Percentiles rank a stretch among this genome's conserved stretches.
Conservation (phyloP, 1,140 invertebrate genomes). For the Zaprionus tsacasi region DNA sequence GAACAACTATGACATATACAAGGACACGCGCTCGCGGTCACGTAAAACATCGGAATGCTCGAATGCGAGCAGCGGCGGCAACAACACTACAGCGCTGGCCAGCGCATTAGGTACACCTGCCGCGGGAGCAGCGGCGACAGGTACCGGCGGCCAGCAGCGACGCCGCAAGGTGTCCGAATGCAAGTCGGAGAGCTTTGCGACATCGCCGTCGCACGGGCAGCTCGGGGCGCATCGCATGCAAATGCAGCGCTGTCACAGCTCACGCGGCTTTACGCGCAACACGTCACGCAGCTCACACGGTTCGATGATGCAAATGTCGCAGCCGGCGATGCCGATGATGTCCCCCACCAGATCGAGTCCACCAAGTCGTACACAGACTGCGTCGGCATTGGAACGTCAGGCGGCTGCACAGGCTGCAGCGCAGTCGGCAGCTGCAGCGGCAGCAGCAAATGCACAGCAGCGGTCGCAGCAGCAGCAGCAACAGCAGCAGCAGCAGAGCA, state of each 20-base stretch:
- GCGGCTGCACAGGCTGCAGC: constrained; percentile 85
- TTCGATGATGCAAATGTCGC: constrained; percentile 87
- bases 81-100: constrained; percentile 73
- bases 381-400: constrained; percentile 67
- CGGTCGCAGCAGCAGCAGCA: constrained; percentile 85
- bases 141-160: constrained; percentile 76
- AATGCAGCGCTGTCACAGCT: constrained; percentile 77
- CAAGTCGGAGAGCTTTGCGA: constrained; percentile 90
- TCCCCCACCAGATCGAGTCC: constrained; percentile 86
- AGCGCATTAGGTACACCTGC: constrained; percentile 61
- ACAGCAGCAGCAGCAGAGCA: constrained; percentile 63
- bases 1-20: constrained; percentile 96
- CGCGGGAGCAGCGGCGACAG: constrained; percentile 71
- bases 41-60: constrained; percentile 90
- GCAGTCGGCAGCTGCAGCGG: constrained; percentile 83
- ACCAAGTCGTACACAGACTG: constrained; percentile 63
- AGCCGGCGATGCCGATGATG: constrained; percentile 85
- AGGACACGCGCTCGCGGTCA: constrained; percentile 88
- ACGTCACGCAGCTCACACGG: constrained; percentile 86
- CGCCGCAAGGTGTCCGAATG: constrained; percentile 92
- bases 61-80: constrained; percentile 73
- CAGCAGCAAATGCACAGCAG: constrained; percentile 85
- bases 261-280: constrained; percentile 85
- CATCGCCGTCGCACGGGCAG: constrained; percentile 88
- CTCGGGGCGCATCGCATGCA: constrained; percentile 86